Evolutionary conservation across 2,888 invertebrate species (phyloP), one percentile per base, ranked within the genome.

Genomic region (Andrena fulva): DNA sequence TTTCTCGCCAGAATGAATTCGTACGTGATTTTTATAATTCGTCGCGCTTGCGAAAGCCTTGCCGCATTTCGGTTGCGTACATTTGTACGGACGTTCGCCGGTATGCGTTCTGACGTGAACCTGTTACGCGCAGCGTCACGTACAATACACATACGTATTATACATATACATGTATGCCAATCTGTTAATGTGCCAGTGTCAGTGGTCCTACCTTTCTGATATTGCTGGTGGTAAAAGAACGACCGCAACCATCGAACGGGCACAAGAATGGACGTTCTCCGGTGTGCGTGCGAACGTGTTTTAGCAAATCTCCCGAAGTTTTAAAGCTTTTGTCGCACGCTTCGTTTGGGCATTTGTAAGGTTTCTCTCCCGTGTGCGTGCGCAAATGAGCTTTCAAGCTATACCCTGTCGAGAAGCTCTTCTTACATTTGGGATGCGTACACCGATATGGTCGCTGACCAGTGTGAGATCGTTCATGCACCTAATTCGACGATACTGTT

Each of bases 1-100:
- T 90, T 96, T 96, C 90, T 96, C 96, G 27, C 96, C 96, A 60
- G 96, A 96, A 92, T 96, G 96, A 89, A 96, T 96, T 76, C 96
- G 93, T 85, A 96, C 94, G 89, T 96, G 96, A 91, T 96, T 96
- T 91, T 96, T 96, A 89, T 95, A 96, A 92, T 96, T 96, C 6
- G 96, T 96, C 8, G 96, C 96, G 54, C 96, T 96, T 2, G 96
- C 95, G 93, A 96, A 96, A 0, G 96, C 95, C 91, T 96, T 95
- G 1, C 95, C 95, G 92, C 96, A 96, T 76, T 94, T 94, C 8
- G 94, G 94, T 85, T 95, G 94, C 7, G 94, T 94, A 89, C 96
- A 96, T 42, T 95, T 94, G 90, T 96, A 96, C 0, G 96, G 96
- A 27, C 96, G 93, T 92, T 96, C 96, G 0, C 96, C 96, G 0